These are phyloP conservation scores for Dendrocincla tyrannina DNA, from an alignment of 2,797 vertebrate species.

Conservation along the genomic window DNA sequence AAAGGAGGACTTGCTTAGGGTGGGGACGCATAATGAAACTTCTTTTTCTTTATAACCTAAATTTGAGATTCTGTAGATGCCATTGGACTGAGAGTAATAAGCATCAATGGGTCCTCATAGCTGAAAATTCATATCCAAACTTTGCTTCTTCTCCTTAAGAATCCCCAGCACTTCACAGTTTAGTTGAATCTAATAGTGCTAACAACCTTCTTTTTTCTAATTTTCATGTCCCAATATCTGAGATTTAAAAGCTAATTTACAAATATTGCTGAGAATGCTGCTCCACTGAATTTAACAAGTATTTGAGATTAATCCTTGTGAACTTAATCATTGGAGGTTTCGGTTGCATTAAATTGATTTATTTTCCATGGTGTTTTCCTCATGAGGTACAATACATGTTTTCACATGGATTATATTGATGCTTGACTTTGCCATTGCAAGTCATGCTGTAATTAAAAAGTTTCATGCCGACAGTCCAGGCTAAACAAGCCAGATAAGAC, in stretches of 20 bases:
- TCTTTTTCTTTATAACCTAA: background rate
- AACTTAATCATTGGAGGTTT: constrained; percentile 25
- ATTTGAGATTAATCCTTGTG: constrained; percentile 26
- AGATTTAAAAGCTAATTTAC: constrained; percentile 17
- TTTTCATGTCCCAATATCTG: background rate
- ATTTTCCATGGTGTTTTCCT: background rate
- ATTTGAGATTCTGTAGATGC: background rate
- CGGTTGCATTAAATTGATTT: constrained; percentile 8
- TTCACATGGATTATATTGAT: background rate
- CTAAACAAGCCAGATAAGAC: background rate
- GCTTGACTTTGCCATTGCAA: background rate
- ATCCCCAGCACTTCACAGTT: background rate
- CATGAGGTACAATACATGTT: background rate
- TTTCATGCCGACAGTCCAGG: background rate
- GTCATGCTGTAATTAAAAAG: background rate
- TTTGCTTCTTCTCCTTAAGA: background rate
- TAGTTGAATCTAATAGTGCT: background rate
- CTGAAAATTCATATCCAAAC: background rate
- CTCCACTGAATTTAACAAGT: background rate
- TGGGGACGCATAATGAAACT: background rate
- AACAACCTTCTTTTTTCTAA: background rate
- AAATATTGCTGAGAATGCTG: background rate
- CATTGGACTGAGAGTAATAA: background rate
- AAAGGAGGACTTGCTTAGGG: background rate
- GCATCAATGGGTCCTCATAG: background rate